Conservation (phyloP, 2,797 vertebrate species). For the Perodicticus potto region DNA sequence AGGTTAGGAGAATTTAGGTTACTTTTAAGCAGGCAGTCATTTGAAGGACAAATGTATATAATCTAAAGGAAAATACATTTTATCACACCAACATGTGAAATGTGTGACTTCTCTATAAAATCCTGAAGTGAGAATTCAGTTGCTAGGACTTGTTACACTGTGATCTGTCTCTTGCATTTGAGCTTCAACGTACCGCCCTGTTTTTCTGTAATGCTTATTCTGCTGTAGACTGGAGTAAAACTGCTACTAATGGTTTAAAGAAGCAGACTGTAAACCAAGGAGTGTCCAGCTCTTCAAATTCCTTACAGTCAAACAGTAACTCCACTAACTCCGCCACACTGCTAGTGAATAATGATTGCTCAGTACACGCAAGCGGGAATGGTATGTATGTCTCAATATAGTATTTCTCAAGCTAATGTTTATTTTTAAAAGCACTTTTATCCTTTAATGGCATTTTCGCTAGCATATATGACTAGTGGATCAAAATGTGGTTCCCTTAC, state of each 20-base stretch:
- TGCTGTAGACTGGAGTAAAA: constrained; percentile 95
- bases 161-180: constrained; percentile 74
- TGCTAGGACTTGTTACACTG: constrained; percentile 72
- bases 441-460: constrained; percentile 64
- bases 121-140: constrained; percentile 54
- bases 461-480: constrained; percentile 51
- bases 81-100: constrained; percentile 43
- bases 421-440: constrained; percentile 66
- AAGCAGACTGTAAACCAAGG: constrained; percentile 88
- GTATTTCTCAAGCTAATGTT: constrained; percentile 70
- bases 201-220: constrained; percentile 83
- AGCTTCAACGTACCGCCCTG: constrained; percentile 74
- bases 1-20: constrained; percentile 46
- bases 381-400: constrained; percentile 85
- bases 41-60: constrained; percentile 50
- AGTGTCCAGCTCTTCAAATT: constrained; percentile 91
- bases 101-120: constrained; percentile 42
- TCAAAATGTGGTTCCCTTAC: constrained; percentile 54
- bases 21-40: constrained; percentile 52
- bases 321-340: constrained; percentile 91
- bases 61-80: constrained; percentile 52
- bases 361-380: constrained; percentile 88
- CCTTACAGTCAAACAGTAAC: constrained; percentile 89
- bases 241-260: constrained; percentile 92
- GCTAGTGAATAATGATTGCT: constrained; percentile 90